phyloP scores from a whole-genome alignment of 2,888 invertebrate species.

The Gortyna flavago region DNA sequence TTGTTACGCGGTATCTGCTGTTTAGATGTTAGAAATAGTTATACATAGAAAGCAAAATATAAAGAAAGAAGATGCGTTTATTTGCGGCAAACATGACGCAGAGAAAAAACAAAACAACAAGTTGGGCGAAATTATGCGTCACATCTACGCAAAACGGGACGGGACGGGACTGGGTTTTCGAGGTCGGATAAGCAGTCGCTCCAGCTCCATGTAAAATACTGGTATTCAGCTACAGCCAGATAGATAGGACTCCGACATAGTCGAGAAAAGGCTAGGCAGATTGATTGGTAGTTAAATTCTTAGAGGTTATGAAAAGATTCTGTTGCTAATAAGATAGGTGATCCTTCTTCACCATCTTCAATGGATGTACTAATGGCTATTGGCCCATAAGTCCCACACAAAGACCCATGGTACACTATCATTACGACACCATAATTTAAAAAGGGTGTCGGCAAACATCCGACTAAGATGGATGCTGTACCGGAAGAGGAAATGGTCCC shows the following conservation, averaged over 20 bases:
- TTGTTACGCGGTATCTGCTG: neutral
- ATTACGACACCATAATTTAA: conserved; percentile 79
- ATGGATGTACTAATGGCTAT: neutral
- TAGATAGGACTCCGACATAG: neutral
- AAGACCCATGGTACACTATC: conserved; percentile 56
- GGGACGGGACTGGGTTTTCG: too few species aligned
- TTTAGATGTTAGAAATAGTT: neutral
- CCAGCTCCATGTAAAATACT: neutral
- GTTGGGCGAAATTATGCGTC: too few species aligned
- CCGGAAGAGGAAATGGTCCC: conserved; percentile 85
- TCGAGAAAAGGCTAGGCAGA: neutral
- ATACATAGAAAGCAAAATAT: too few species aligned
- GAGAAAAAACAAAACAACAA: too few species aligned
- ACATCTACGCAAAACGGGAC: too few species aligned
- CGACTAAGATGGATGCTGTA: conserved; percentile 85
- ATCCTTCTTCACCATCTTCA: neutral
- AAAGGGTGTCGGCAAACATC: conserved; percentile 84
- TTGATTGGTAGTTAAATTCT: neutral
- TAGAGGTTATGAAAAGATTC: neutral
- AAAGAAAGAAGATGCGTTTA: too few species aligned
- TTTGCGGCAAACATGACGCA: too few species aligned
- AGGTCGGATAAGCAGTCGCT: neutral
- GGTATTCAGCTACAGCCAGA: neutral
- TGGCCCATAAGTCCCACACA: conserved; percentile 15
- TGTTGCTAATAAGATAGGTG: neutral